phyloP scores from a whole-genome alignment of 64 coral and sea anemone species.

The Stylophora pistillata region DNA sequence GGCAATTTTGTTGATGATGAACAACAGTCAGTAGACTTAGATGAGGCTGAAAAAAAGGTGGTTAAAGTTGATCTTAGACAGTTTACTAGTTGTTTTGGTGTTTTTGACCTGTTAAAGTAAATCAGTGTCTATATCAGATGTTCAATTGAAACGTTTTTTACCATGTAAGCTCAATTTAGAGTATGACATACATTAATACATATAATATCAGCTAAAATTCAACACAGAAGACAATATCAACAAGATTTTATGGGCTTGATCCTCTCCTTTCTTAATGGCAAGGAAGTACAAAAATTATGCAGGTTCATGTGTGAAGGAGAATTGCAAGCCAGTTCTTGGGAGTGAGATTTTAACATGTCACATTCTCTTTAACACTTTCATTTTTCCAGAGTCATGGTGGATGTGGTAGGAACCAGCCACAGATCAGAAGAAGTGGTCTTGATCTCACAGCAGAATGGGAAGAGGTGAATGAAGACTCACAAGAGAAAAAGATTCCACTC shows the following conservation, averaged over 20 bases:
- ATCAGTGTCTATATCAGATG: too few relatives aligned
- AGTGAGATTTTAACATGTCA: neutral
- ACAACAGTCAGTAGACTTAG: conserved; percentile 45
- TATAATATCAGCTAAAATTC: too few relatives aligned
- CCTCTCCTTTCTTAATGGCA: too few relatives aligned
- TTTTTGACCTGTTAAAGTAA: neutral
- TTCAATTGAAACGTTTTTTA: too few relatives aligned
- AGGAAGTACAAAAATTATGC: too few relatives aligned
- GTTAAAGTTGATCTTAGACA: conserved; percentile 14
- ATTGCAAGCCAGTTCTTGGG: neutral
- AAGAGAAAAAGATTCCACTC: conserved; percentile 95
- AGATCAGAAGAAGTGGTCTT: conserved; percentile 83
- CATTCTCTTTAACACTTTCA: neutral
- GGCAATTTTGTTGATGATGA: conserved; percentile 90
- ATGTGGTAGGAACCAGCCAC: conserved; percentile 95
- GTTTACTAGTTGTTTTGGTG: neutral
- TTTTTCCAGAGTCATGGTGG: conserved; percentile 91
- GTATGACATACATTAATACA: too few relatives aligned
- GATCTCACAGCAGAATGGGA: conserved; percentile 99
- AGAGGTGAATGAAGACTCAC: conserved; percentile 95
- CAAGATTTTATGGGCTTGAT: too few relatives aligned
- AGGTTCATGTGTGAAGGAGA: neutral
- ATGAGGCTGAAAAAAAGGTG: conserved; percentile 89
- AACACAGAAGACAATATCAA: too few relatives aligned
- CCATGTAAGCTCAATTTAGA: too few relatives aligned